Evolutionary conservation across 2,888 invertebrate species (phyloP), one percentile per base, ranked within the genome.

Genomic region (Diplolepis rosae): DNA sequence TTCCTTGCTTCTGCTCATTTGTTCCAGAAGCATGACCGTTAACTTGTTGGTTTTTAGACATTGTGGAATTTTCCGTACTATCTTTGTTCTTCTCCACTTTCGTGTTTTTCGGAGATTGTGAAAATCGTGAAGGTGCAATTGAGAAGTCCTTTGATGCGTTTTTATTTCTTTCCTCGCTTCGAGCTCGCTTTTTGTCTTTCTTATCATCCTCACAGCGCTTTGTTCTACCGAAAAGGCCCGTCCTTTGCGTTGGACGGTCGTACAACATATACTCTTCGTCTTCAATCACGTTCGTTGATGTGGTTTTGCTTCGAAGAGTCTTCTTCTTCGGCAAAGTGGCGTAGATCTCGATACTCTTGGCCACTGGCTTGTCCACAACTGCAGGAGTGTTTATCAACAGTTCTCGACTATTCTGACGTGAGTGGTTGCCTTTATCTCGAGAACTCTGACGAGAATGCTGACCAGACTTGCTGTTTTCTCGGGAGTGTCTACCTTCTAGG

Each of bases 301-400:
- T 90, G 0, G 91, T 88, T 74, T 92, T 91, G 78, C 91, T 92
- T 80, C 94, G 93, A 0, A 93, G 88, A 0, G 91, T 91, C 83
- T 95, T 96, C 89, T 95, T 96, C 88, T 96, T 96, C 1, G 97
- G 97, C 32, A 97, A 88, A 0, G 97, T 97, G 0, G 96, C 97
- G 85, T 97, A 97, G 76, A 97, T 96, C 90, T 96, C 96, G 71
- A 96, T 96, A 77, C 92, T 95, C 83, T 93, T 93, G 24, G 82
- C 89, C 6, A 78, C 81, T 69, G 85, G 89, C 77, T 90, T 90
- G 84, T 88, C 91, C 72, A 83, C 82, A 7, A 81, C 79, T 35
- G 80, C 80, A 5, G 83, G 80, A 2, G 83, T 77, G 68, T 85
- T 86, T 7, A 88, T 83, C 50, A 92, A 83, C 18, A 92, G 82